Base-by-base conservation (phyloP, 2,797 vertebrate genomes). In the Novumbra hubbsi region DNA sequence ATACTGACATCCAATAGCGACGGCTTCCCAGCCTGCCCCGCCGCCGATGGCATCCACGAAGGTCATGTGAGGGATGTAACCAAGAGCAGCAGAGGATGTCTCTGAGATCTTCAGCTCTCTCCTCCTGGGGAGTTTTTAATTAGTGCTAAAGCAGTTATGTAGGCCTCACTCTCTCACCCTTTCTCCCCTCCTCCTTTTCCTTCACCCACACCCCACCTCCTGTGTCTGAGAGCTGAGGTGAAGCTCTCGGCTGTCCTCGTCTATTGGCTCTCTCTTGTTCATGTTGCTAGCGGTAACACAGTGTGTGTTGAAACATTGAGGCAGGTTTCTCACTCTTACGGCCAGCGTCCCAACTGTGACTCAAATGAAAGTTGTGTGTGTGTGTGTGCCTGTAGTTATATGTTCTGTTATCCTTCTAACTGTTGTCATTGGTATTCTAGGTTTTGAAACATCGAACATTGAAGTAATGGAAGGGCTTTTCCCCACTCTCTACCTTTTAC, bases 1-100 rank as follows among this genome's bases (percentile, higher is more conserved):
- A 38, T 21, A 38, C 66, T 68, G 34, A 68, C 38, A 68, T 68
- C 41, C 12, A 14, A 68, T 68, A 68, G 65, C 34, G 34, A n/a
- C 1, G 9, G 38, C 9, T 21, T 41, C 66, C 66, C 38, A 2
- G 19, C 24, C 2, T 21, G 1, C 11, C 17, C 3, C 38, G 19
- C 38, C 55, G 9, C 55, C 55, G 55, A n/a, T 12, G 41, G 8
- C 24, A 12, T 60, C 55, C 55, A 21, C n/a, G 55, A 7, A 60
- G 21, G 55, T 60, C 55, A 57, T 57, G n/a, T 24, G 11, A n/a
- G 9, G 55, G 55, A 27, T 60, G 55, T 60, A 60, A 60, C 55
- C 55, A 60, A 24, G 55, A 24, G 55, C 21, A 60, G 55, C 55
- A 60, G 55, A 60, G n/a, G 12, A 57, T 60, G 21, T 60, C 21